Evolutionary conservation across 2,888 invertebrate species (phyloP).

Genomic region (Itoplectis maculator): DNA sequence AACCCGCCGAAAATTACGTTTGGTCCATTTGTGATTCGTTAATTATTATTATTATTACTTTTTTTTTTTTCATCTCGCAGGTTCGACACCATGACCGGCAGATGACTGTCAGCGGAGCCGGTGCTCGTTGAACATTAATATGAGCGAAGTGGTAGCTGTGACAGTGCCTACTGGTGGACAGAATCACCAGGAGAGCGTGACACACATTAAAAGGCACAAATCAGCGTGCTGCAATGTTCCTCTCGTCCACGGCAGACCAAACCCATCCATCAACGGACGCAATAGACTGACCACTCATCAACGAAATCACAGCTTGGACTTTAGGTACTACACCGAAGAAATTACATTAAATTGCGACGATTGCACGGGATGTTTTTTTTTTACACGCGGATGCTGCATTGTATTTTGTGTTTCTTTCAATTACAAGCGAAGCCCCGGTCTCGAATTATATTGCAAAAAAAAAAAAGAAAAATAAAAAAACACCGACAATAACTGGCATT

Average conservation of each 20-base stretch:
- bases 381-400: no score
- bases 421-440: no score
- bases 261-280: constrained; percentile 84
- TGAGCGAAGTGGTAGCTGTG: constrained; percentile 84
- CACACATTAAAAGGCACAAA: constrained; percentile 84
- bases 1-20: no score
- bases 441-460: no score
- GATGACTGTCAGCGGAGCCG: constrained; percentile 84
- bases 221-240: constrained; percentile 85
- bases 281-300: constrained; percentile 90
- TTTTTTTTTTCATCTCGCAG: constrained; percentile 64
- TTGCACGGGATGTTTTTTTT: no score
- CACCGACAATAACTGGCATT: constrained; percentile 1
- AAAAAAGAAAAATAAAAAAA: no score
- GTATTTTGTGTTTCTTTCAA: no score
- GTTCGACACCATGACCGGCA: constrained; percentile 81
- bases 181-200: constrained; percentile 81
- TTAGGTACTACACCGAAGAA: no score
- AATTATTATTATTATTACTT: no score
- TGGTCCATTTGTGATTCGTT: no score
- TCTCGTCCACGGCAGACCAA: constrained; percentile 87
- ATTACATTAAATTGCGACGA: no score
- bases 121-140: constrained; percentile 82
- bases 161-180: constrained; percentile 83
- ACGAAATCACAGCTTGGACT: constrained; percentile 95